Evolutionary conservation across 92 coral and sea anemone genomes (phyloP).

Genomic region (Siderastrea radians): DNA sequence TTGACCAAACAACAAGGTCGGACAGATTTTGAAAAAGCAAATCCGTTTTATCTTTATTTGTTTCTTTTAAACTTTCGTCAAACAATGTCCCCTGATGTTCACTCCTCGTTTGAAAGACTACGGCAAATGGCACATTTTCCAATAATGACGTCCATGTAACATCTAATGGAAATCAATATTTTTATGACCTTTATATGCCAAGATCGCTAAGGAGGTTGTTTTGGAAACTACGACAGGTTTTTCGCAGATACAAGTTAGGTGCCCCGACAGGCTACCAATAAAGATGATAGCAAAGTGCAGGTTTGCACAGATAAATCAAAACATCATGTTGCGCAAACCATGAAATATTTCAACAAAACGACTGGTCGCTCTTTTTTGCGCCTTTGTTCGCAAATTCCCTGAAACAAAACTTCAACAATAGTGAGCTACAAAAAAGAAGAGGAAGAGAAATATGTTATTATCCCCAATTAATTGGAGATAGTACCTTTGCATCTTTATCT

Average conservation of each 20-base stretch:
- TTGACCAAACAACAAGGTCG: too few species aligned
- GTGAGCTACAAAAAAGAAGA: not conserved
- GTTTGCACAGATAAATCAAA: conserved; percentile 10
- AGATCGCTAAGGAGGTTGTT: conserved; percentile 7
- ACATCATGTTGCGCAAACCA: conserved; percentile 41
- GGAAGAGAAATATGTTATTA: not conserved
- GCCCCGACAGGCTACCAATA: conserved; percentile 31
- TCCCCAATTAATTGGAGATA: not conserved
- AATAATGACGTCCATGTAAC: not conserved
- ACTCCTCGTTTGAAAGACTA: too few species aligned
- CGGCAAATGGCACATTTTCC: too few species aligned
- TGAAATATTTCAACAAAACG: conserved; percentile 37
- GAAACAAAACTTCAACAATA: not conserved
- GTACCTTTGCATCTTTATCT: not conserved
- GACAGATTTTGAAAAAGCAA: too few species aligned
- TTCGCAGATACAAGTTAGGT: conserved; percentile 31
- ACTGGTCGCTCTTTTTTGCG: conserved; percentile 13
- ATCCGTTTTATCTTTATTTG: too few species aligned
- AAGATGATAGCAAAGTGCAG: conserved; percentile 1
- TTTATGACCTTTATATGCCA: not conserved
- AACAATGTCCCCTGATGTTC: too few species aligned
- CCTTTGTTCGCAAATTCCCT: conserved; percentile 13
- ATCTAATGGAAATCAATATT: not conserved
- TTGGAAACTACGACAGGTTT: conserved; percentile 37
- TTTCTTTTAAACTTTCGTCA: too few species aligned